Evolutionary conservation across 2,888 invertebrate species (phyloP).

Genomic region (Platycnemis pennipes): DNA sequence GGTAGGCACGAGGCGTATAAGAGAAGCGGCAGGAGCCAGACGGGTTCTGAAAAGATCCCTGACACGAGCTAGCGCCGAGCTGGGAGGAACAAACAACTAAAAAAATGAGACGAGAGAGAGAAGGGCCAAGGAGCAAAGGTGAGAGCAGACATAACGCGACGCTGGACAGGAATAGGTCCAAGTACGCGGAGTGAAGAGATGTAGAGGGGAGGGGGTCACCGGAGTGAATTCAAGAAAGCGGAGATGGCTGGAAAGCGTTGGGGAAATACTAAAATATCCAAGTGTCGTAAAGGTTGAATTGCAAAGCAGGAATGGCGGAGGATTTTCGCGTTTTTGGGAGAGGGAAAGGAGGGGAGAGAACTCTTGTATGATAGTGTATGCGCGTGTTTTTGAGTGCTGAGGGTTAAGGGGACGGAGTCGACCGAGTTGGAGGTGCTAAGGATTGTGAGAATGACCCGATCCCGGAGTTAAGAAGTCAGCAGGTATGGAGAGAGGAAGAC

Average conservation of each 20-base stretch:
- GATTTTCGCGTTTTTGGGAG: not conserved
- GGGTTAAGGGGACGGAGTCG: not conserved
- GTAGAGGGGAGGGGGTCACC: not conserved
- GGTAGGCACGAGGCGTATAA: no score
- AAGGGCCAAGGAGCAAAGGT: not conserved
- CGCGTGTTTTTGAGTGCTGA: not conserved
- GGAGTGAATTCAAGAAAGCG: not conserved
- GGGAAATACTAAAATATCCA: slow-evolving; percentile 36
- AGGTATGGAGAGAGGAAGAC: not conserved
- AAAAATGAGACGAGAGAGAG: not conserved
- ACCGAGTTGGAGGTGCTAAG: not conserved
- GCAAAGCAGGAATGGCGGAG: not conserved
- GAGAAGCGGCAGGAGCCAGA: no score
- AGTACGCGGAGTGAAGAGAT: no score
- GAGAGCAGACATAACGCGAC: not conserved
- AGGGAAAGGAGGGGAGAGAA: not conserved
- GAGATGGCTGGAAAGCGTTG: not conserved
- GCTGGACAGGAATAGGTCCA: not conserved
- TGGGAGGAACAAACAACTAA: not conserved
- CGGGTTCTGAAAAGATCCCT: not conserved
- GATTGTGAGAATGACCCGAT: not conserved
- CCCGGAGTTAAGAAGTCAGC: not conserved
- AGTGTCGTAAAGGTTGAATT: slow-evolving; percentile 15
- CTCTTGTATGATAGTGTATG: slow-evolving; percentile 12
- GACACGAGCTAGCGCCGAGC: not conserved